Percentiles rank a stretch among this genome's conserved stretches.
Conservation (phyloP, 2,113 vertebrate genomes). For the Sphaerodactylus townsendi region DNA sequence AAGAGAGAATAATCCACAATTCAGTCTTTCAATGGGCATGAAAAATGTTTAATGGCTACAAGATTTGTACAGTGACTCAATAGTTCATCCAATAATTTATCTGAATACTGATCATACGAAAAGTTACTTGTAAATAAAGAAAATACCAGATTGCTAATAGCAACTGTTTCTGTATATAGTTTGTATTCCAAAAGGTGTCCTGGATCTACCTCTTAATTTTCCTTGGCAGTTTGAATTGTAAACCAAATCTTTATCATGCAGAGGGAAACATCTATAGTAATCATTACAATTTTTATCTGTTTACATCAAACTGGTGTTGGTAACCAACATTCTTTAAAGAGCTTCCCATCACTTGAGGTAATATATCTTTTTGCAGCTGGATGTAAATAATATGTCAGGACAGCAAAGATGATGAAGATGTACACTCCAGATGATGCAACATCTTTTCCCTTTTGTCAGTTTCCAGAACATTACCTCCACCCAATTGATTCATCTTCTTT, state of each 20-base stretch:
- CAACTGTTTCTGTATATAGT: background rate
- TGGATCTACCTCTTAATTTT: conserved; percentile 36
- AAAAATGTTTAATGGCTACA: conserved; percentile 4
- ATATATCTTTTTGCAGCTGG: background rate
- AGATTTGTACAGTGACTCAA: conserved; percentile 5
- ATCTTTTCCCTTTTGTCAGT: background rate
- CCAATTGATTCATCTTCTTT: background rate
- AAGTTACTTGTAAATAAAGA: background rate
- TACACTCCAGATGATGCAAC: background rate
- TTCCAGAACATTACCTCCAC: conserved; percentile 3
- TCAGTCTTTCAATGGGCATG: background rate
- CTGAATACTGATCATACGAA: background rate
- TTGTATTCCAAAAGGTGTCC: background rate
- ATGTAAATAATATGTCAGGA: background rate
- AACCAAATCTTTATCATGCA: background rate
- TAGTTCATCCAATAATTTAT: conserved; percentile 21
- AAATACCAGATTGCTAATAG: conserved; percentile 16
- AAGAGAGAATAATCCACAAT: background rate
- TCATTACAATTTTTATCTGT: background rate
- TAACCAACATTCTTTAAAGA: background rate
- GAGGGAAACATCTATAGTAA: conserved; percentile 11
- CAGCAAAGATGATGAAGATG: conserved; percentile 6
- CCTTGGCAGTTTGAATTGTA: background rate
- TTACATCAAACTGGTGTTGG: conserved; percentile 3
- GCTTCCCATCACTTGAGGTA: background rate